A percentile compares a stretch with the other conserved stretches of the same genome.
Conservation (phyloP, 2,888 invertebrate species). For the Lutraria lutraria region DNA sequence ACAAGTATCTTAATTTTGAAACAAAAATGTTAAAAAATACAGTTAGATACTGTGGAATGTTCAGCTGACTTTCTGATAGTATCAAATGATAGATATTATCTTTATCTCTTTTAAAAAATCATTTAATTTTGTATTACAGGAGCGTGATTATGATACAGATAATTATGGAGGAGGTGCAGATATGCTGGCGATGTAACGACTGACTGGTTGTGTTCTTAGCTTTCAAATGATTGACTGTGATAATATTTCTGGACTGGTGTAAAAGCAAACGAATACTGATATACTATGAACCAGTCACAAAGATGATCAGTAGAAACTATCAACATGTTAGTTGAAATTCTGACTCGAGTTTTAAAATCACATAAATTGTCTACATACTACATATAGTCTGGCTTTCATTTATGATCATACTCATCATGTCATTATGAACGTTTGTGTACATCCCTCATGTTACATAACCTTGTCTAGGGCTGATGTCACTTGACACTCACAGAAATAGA, state of each 20-base stretch:
- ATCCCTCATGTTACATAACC: not conserved
- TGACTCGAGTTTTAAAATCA: not conserved
- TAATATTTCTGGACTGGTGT: conserved; percentile 1
- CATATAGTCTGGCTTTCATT: not conserved
- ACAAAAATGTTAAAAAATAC: too few species aligned
- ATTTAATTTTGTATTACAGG: conserved; percentile 62
- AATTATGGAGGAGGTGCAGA: conserved; percentile 72
- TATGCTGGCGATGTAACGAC: conserved; percentile 46
- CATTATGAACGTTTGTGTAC: not conserved
- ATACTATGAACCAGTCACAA: too few species aligned
- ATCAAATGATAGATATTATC: too few species aligned
- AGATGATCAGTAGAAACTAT: too few species aligned
- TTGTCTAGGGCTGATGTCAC: not conserved
- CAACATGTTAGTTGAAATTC: too few species aligned
- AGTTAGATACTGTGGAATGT: too few species aligned
- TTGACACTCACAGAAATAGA: too few species aligned
- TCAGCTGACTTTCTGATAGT: too few species aligned
- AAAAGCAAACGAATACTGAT: not conserved
- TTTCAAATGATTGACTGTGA: conserved; percentile 31
- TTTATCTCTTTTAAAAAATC: too few species aligned
- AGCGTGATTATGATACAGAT: conserved; percentile 75
- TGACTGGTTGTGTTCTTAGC: conserved; percentile 32
- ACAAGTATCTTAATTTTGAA: too few species aligned
- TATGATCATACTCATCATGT: not conserved
- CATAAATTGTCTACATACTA: not conserved